Evolutionary conservation across 2,113 vertebrate genomes (phyloP).

Genomic region (Barbus barbus): DNA sequence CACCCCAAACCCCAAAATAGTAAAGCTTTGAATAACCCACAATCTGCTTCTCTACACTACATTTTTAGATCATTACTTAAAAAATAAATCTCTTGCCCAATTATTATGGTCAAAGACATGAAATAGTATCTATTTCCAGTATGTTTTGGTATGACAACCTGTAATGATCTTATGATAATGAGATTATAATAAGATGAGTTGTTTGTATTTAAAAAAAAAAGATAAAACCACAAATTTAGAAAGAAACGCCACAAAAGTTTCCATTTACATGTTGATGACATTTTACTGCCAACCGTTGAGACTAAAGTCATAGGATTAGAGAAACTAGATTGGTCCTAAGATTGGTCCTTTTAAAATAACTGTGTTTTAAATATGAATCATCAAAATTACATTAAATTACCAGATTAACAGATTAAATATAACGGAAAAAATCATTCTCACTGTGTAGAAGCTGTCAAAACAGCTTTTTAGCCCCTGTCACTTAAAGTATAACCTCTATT

Average conservation of each 20-base stretch:
- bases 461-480: neutral
- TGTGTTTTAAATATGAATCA: neutral
- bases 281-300: neutral
- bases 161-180: neutral
- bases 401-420: neutral
- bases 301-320: neutral
- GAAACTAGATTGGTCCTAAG: neutral
- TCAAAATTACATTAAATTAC: neutral
- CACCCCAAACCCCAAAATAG: conserved; percentile 48
- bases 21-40: conserved; percentile 38
- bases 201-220: too few relatives aligned
- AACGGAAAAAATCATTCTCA: neutral
- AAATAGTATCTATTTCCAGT: neutral
- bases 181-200: neutral
- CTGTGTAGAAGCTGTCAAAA: neutral
- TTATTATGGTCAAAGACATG: neutral
- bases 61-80: neutral
- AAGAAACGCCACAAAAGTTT: neutral
- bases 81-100: neutral
- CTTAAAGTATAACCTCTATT: neutral
- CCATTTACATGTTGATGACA: neutral
- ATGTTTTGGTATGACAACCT: neutral
- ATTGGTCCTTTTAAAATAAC: neutral
- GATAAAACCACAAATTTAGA: neutral
- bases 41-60: neutral